Percentiles rank a stretch among this genome's conserved stretches.
Evolutionary conservation across 2,888 invertebrate species (phyloP).

Genomic region (Drosophila paranaensis): DNA sequence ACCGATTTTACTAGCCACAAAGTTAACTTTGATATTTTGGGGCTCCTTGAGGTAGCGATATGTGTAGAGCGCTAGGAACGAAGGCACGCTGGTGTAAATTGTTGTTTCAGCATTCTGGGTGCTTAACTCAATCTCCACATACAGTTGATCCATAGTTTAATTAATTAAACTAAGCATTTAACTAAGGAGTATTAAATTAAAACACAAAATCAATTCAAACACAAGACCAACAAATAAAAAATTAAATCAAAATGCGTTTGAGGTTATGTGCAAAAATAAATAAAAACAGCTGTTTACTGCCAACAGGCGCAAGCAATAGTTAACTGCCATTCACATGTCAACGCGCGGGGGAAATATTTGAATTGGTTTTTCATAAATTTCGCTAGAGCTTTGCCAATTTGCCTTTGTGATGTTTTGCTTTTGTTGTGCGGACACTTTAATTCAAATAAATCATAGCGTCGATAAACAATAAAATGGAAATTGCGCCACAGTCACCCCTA

Average conservation of each 20-base stretch:
- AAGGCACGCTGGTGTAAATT: slow-evolving; percentile 87
- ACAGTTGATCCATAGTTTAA: slow-evolving; percentile 82
- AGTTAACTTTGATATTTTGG: slow-evolving; percentile 85
- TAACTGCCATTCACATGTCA: slow-evolving; percentile 39
- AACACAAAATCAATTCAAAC: slow-evolving; percentile 31
- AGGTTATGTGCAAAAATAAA: slow-evolving; percentile 55
- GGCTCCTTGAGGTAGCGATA: slow-evolving; percentile 87
- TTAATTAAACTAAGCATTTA: slow-evolving; percentile 57
- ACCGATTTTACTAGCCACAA: slow-evolving; percentile 70
- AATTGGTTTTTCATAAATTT: slow-evolving; percentile 37
- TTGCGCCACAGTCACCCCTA: slow-evolving; percentile 7
- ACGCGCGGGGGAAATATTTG: slow-evolving; percentile 43
- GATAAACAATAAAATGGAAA: background rate
- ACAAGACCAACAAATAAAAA: slow-evolving; percentile 41
- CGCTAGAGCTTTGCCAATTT: slow-evolving; percentile 16
- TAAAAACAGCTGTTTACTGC: slow-evolving; percentile 57
- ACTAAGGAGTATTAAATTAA: slow-evolving; percentile 39
- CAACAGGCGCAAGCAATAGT: slow-evolving; percentile 19
- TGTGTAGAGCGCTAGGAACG: slow-evolving; percentile 87
- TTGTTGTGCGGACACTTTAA: slow-evolving; percentile 3
- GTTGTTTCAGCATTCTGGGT: slow-evolving; percentile 76
- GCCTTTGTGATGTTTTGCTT: background rate
- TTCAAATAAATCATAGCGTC: slow-evolving; percentile 7
- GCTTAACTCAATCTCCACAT: slow-evolving; percentile 82
- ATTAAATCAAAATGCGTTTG: slow-evolving; percentile 41